These are phyloP conservation scores for Periophthalmodon schlosseri DNA, from an alignment of 2,113 vertebrate species.

Conservation along the genomic window DNA sequence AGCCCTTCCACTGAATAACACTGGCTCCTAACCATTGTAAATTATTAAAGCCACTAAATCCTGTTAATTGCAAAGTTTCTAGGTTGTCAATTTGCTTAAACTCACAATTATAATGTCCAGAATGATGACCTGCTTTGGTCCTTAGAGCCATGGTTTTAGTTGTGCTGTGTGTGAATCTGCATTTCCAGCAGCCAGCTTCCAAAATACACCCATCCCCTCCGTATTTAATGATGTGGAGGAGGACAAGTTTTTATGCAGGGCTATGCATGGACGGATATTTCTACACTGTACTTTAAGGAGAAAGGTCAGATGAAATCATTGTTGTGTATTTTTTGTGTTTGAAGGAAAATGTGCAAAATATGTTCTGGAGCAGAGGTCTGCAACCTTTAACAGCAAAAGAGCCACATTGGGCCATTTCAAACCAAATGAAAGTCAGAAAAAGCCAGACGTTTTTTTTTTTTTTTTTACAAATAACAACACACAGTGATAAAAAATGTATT, in stretches of 20 bases:
- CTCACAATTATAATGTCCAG: background rate
- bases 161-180: constrained; percentile 17
- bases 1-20: background rate
- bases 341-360: background rate
- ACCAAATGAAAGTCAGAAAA: too few species aligned
- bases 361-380: background rate
- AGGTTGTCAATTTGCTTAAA: background rate
- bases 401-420: too few species aligned
- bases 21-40: background rate
- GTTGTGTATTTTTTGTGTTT: constrained; percentile 17
- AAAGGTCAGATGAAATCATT: constrained; percentile 24
- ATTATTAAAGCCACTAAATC: background rate
- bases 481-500: too few species aligned
- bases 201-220: constrained; percentile 34
- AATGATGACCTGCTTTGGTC: background rate
- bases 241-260: constrained; percentile 52
- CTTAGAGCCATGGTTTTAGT: constrained; percentile 2
- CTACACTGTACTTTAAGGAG: constrained; percentile 15
- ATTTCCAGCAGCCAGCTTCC: constrained; percentile 32
- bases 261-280: constrained; percentile 27
- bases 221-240: constrained; percentile 65
- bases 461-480: too few species aligned
- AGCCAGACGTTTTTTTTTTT: too few species aligned
- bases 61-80: background rate
- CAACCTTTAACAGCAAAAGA: too few species aligned